A percentile compares a stretch with the other conserved stretches of the same genome.
These are phyloP conservation scores for Spatula clypeata DNA, from an alignment of 2,797 vertebrate genomes.

Conservation along the genomic window DNA sequence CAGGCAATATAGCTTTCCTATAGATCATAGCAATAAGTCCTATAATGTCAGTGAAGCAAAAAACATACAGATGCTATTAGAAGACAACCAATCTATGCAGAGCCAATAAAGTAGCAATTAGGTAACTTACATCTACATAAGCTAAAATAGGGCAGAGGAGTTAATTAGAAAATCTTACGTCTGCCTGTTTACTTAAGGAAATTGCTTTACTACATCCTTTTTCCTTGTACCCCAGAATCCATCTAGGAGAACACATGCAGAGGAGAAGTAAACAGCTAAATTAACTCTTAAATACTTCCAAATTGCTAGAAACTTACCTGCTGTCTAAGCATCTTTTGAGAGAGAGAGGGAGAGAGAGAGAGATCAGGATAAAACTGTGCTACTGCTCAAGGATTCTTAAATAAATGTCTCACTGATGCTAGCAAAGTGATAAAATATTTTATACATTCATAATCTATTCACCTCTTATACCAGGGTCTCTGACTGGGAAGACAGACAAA, in stretches of 20 bases:
- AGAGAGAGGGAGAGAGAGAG: not conserved
- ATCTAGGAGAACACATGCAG: not conserved
- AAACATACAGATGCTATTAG: slow-evolving; percentile 67
- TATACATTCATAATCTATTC: not conserved
- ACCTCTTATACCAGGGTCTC: not conserved
- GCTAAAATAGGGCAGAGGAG: slow-evolving; percentile 11
- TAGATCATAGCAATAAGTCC: slow-evolving; percentile 47
- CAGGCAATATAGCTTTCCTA: slow-evolving; percentile 45
- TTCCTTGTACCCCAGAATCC: not conserved
- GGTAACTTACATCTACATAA: slow-evolving; percentile 61
- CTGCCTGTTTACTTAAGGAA: slow-evolving; percentile 58
- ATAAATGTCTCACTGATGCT: not conserved
- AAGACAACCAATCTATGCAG: slow-evolving; percentile 53
- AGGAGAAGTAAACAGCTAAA: not conserved
- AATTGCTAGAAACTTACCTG: not conserved
- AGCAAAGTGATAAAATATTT: not conserved
- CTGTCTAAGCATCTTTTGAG: not conserved
- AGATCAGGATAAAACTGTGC: not conserved
- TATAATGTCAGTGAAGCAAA: slow-evolving; percentile 71
- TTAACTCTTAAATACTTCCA: not conserved
- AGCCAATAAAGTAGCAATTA: slow-evolving; percentile 66
- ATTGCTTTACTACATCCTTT: slow-evolving; percentile 26
- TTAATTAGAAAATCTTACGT: slow-evolving; percentile 62
- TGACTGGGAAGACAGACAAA: not conserved
- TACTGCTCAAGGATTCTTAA: not conserved